Conservation (phyloP, 2,113 vertebrate genomes). For the Mesocricetus auratus region DNA sequence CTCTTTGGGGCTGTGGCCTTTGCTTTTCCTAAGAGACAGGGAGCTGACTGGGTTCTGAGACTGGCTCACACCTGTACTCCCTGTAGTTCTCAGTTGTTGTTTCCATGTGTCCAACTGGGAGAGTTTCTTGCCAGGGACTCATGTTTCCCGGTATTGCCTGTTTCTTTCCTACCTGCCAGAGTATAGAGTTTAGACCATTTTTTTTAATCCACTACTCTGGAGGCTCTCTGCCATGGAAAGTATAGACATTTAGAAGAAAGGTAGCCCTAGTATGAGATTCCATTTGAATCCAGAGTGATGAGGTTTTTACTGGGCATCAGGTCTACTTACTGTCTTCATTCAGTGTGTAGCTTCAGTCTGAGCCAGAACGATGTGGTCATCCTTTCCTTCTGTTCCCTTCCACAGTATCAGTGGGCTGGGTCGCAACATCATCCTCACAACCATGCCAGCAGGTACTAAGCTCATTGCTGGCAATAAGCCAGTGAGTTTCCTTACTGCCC, state of each 20-base stretch:
- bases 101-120: neutral
- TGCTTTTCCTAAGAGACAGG: neutral
- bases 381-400: constrained; percentile 23
- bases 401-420: constrained; percentile 94
- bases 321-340: neutral
- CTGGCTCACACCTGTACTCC: neutral
- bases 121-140: neutral
- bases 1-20: neutral
- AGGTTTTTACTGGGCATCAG: neutral
- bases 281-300: neutral
- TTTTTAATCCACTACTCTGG: neutral
- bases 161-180: neutral
- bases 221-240: neutral
- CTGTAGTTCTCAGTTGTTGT: neutral
- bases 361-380: neutral
- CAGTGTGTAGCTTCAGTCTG: neutral
- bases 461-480: constrained; percentile 98
- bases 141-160: neutral
- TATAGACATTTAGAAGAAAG: neutral
- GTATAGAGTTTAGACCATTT: neutral
- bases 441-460: constrained; percentile 97
- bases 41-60: neutral
- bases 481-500: constrained; percentile 97
- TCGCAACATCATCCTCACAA: constrained; percentile 98
- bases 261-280: neutral